Conservation (phyloP, 2,797 vertebrate species). For the Alectoris magna region DNA sequence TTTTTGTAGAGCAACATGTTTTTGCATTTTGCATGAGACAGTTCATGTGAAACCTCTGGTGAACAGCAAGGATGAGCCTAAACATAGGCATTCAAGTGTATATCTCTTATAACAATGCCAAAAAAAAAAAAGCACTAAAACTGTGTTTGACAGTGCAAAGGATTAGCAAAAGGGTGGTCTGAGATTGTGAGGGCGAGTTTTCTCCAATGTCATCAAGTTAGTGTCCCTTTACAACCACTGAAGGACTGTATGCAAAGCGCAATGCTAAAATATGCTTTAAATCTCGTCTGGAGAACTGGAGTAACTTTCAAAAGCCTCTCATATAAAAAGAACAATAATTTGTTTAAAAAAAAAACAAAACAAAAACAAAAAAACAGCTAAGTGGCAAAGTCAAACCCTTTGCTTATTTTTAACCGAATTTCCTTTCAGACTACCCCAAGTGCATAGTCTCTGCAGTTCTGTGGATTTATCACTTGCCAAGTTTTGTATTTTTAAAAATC, state of each 20-base stretch:
- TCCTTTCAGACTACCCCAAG: background rate
- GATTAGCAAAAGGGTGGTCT: background rate
- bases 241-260: background rate
- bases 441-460: background rate
- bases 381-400: background rate
- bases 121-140: background rate
- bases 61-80: background rate
- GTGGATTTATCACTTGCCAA: slow-evolving; percentile 34
- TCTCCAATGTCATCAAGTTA: background rate
- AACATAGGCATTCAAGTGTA: background rate
- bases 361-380: background rate
- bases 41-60: background rate
- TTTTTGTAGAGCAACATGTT: background rate
- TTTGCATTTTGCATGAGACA: background rate
- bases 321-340: background rate
- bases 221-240: background rate
- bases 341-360: background rate
- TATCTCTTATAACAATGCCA: background rate
- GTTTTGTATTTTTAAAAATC: slow-evolving; percentile 16
- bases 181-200: background rate
- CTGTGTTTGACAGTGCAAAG: background rate
- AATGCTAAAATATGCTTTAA: background rate
- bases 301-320: background rate
- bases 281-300: background rate
- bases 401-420: slow-evolving; percentile 29